Evolutionary conservation across 2,113 vertebrate species (phyloP).

Genomic region (Motacilla alba): DNA sequence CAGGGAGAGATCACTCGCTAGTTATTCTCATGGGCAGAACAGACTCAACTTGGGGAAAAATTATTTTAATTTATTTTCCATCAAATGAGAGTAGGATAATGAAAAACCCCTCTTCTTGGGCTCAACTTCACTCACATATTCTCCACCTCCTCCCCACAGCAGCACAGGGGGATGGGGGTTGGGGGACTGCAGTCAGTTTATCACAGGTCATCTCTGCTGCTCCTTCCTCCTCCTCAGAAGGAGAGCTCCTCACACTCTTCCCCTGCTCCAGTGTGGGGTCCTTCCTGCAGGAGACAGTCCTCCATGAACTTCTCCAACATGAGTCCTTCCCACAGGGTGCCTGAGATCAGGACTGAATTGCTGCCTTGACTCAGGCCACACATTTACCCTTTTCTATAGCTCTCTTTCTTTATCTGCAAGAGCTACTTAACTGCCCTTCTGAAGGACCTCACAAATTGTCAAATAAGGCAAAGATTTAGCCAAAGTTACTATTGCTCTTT

Average conservation of each 20-base stretch:
- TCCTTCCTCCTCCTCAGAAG: not conserved
- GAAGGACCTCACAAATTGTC: not conserved
- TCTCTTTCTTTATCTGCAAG: not conserved
- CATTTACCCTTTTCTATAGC: not conserved
- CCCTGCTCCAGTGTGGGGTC: not conserved
- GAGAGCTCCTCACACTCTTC: not conserved
- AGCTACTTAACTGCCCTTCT: not conserved
- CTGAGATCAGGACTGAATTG: not conserved
- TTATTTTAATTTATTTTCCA: not conserved
- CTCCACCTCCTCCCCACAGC: rapidly evolving
- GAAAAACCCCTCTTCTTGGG: not conserved
- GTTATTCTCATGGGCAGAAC: not conserved
- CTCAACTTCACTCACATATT: not conserved
- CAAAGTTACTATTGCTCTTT: not conserved
- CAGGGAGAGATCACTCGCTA: not conserved
- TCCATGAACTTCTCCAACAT: not conserved
- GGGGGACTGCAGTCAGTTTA: not conserved
- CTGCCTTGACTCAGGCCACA: not conserved
- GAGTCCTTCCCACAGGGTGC: not conserved
- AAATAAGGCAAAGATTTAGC: not conserved
- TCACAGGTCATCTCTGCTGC: not conserved
- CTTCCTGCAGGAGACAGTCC: not conserved
- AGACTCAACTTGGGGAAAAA: not conserved
- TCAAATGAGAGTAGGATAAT: not conserved
- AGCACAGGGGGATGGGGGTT: rapidly evolving